Percentiles rank a stretch among this genome's conserved stretches.
Conservation (phyloP, 2,797 vertebrate genomes). For the Sebastes minor region DNA sequence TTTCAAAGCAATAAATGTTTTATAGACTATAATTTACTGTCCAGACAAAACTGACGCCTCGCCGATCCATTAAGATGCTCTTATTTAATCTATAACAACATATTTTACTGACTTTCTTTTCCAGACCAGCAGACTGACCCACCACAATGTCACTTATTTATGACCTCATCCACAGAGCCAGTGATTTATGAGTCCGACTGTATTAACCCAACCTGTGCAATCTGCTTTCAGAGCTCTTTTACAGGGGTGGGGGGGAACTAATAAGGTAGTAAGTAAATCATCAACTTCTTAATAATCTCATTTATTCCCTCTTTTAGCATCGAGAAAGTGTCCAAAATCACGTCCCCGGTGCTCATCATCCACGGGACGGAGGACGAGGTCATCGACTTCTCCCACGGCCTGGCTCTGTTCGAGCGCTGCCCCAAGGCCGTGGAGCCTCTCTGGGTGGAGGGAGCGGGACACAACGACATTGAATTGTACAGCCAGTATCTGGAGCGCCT, state of each 20-base stretch:
- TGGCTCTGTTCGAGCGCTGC: conserved; percentile 94
- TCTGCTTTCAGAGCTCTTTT: not conserved
- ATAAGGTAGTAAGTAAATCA: not conserved
- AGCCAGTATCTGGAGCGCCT: conserved; percentile 96
- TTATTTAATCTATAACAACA: not conserved
- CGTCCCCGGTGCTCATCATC: conserved; percentile 94
- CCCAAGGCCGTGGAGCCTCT: conserved; percentile 94
- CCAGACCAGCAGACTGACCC: not conserved
- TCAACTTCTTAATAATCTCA: not conserved
- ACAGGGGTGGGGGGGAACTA: not conserved
- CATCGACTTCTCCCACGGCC: conserved; percentile 94
- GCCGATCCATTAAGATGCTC: not conserved
- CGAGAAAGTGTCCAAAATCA: conserved; percentile 94
- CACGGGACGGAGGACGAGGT: conserved; percentile 95
- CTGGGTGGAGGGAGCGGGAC: conserved; percentile 94
- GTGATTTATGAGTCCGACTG: not conserved
- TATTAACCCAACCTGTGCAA: not conserved
- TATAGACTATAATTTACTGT: not conserved
- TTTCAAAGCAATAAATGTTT: not conserved
- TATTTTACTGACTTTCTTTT: not conserved
- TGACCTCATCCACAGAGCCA: not conserved
- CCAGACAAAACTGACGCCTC: not conserved
- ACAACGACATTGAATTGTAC: conserved; percentile 96
- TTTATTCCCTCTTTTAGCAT: conserved; percentile 79
- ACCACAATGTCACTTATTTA: not conserved